phyloP scores from a whole-genome alignment of 2,888 invertebrate species.

The Cataglyphis livida region DNA sequence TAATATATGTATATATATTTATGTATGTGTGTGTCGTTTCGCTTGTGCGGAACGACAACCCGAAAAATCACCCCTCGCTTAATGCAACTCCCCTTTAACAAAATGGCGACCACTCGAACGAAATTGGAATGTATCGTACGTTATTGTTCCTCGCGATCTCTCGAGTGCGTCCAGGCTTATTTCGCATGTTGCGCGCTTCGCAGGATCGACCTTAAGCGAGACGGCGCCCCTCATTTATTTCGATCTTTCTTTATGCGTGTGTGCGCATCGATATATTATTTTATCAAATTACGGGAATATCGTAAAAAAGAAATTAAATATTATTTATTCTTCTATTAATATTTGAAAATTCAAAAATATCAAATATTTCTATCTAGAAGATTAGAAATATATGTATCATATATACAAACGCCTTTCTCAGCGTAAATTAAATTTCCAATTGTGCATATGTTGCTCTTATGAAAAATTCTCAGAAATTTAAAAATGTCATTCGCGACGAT shows the following conservation, averaged over 20 bases:
- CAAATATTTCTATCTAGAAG: background rate
- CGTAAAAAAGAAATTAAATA: background rate
- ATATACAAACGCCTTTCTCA: background rate
- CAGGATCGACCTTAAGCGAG: background rate
- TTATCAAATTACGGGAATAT: background rate
- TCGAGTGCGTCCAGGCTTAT: constrained; percentile 2
- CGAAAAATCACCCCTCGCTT: constrained; percentile 40
- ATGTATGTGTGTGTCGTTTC: constrained; percentile 46
- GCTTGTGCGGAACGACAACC: background rate
- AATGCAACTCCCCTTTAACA: constrained; percentile 47
- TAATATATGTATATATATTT: constrained; percentile 22
- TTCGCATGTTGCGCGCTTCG: background rate
- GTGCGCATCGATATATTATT: background rate
- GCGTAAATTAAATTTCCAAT: background rate
- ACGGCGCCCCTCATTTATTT: too few relatives aligned
- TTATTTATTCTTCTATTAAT: background rate
- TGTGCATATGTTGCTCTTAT: too few relatives aligned
- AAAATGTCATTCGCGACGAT: background rate
- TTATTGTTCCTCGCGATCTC: constrained; percentile 18
- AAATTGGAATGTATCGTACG: constrained; percentile 38
- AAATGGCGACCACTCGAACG: constrained; percentile 45
- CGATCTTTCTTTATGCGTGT: background rate
- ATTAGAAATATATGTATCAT: background rate
- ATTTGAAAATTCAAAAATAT: background rate
- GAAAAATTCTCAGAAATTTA: background rate